Percentiles rank a stretch among this genome's conserved stretches.
phyloP scores from a whole-genome alignment of 2,797 vertebrate genomes.

The Hydrophis major region DNA sequence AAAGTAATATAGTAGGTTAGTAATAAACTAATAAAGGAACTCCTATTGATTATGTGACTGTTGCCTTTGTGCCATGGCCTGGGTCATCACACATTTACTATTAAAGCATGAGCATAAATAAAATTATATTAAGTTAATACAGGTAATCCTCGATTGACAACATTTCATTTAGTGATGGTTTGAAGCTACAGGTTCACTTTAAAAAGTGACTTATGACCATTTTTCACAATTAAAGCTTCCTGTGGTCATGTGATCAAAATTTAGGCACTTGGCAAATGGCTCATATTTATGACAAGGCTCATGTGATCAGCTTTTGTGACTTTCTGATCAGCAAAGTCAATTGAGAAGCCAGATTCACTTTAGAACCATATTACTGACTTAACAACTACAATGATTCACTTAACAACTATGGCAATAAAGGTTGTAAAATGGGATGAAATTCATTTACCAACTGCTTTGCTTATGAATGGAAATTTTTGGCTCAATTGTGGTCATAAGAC shows the following conservation, averaged over 20 bases:
- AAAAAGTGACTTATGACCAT: background rate
- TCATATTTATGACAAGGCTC: background rate
- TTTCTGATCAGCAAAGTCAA: background rate
- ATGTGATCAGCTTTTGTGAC: background rate
- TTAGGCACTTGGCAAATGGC: background rate
- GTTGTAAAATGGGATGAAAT: background rate
- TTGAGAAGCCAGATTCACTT: background rate
- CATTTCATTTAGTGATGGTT: background rate
- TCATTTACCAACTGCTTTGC: background rate
- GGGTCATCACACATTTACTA: background rate
- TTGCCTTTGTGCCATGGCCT: too few relatives aligned
- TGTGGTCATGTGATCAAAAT: background rate
- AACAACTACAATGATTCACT: background rate
- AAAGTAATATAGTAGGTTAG: too few relatives aligned
- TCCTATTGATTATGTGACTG: too few relatives aligned
- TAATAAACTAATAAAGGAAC: too few relatives aligned
- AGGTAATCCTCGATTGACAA: background rate
- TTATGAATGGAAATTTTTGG: background rate
- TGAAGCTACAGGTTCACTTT: background rate
- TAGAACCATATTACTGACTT: background rate
- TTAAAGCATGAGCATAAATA: background rate
- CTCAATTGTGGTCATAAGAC: background rate
- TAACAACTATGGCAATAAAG: background rate
- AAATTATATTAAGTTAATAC: background rate
- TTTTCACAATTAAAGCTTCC: background rate